phyloP scores from a whole-genome alignment of 35 echinoderm and acorn worm genomes.

The Heliocidaris tuberculata region DNA sequence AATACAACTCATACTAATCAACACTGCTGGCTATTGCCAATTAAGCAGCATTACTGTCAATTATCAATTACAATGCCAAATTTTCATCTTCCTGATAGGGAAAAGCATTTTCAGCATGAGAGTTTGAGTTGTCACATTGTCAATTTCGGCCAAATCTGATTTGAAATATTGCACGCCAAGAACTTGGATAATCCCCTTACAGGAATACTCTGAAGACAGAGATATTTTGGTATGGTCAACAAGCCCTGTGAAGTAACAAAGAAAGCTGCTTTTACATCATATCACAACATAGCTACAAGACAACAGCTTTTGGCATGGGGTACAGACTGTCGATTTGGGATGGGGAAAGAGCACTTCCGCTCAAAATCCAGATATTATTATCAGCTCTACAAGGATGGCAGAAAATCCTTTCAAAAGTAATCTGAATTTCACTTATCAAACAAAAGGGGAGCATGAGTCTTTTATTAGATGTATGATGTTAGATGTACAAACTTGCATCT shows the following conservation, averaged over 20 bases:
- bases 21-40: not conserved
- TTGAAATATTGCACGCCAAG: not conserved
- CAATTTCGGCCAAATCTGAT: not conserved
- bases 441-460: not conserved
- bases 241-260: not conserved
- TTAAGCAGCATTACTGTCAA: constrained; percentile 1
- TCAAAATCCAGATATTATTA: not conserved
- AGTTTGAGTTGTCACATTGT: not conserved
- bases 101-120: not conserved
- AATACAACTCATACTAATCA: not conserved
- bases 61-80: not conserved
- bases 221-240: not conserved
- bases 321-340: not conserved
- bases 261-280: not conserved
- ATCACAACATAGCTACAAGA: not conserved
- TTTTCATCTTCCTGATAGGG: constrained; percentile 2
- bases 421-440: not conserved
- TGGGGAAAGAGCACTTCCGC: not conserved
- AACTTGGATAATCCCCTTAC: not conserved
- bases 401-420: not conserved
- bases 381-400: not conserved
- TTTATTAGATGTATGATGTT: not conserved
- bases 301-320: not conserved
- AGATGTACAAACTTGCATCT: not conserved
- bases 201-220: not conserved